Base-by-base conservation (phyloP, 2,113 vertebrate species). In the Megaceryle maxima region DNA sequence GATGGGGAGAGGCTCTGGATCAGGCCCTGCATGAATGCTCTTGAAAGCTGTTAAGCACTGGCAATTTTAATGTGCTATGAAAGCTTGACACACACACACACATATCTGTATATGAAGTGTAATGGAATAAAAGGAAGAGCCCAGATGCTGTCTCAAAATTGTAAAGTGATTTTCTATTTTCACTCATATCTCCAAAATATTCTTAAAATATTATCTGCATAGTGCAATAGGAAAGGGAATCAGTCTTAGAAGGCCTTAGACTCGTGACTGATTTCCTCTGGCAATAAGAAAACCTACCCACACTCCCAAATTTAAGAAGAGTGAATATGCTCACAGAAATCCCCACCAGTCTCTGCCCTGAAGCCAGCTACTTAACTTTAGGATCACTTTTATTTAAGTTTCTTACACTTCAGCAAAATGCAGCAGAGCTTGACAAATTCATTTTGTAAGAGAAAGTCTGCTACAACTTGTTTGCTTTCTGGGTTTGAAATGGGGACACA, bases 381-480 rank as follows among this genome's bases (percentile, higher is more conserved):
- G 33, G 50, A 84, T 94, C 10, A 31, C 66, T 91, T 96, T 88
- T 84, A 81, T 92, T 80, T 62, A 48, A 62, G 80, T 91, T 96
- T 94, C 78, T 76, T 91, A 39, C 81, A 89, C 74, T 82, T 91
- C 95, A 96, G 95, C 88, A 94, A 87, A 94, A 87, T 50, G 69
- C 96, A 96, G 62, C 83, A 76, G 88, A 95, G 95, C 83, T 88
- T 74, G 83, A 94, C 57, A 95, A 94, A 97, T 75, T 82, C 21
- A 83, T 95, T 95, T 95, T 90, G 85, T 69, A 62, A 74, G 80
- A 55, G 48, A 92, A 95, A 76, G 73, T 93, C 88, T 96, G 87
- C 85, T 92, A 53, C 5, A 24, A 88, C 92, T 78, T 92, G 80
- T 93, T 96, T 90, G 48, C 60, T 85, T 87, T 92, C 80, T 50